Base-by-base conservation (phyloP, 2,888 invertebrate genomes). In the Molorchus minor region DNA sequence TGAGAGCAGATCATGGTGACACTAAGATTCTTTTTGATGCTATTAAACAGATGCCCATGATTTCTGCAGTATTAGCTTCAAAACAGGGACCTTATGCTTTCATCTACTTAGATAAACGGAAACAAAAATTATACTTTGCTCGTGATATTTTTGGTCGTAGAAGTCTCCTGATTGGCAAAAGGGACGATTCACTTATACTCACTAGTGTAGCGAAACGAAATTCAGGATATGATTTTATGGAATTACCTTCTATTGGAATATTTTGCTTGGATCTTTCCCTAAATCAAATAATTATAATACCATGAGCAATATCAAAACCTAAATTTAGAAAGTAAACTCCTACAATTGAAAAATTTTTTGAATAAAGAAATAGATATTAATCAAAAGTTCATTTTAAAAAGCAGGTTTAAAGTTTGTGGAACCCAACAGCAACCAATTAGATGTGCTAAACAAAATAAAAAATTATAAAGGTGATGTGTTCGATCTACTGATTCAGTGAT, bases 141-240 rank as follows among this genome's bases (percentile, higher is more conserved):
- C 84, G 96, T 74, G 97, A 98, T 80, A 84, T 85, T 67, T 87
- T 93, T 76, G 97, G 97, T 30, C 84, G 97, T 67, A 89, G 93
- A 73, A 94, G 96, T 77, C 81, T 98, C 43, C 80, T 97, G 35
- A 79, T 91, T 43, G 84, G 87, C 68, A 79, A 81, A 69, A 76
- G 61, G 54, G 10, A 78, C 61, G 68, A 80, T 8, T 71, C 77
- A 20, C 75, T 79, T 54, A 71, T 84, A 49, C 74, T 87, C 20
- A 82, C 84, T 57, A 88, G 86, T 81, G 84, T 84, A 16, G 82
- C 85, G 62, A 68, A 75, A 25, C 84, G 65, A 87, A 87, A 80
- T 75, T 65, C 86, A 85, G 63, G 84, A 8, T 72, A 65, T 61
- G 59, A 72, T 30, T 77, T 77, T 67, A 77, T 87, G 33, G 89